Evolutionary conservation across 2,113 vertebrate genomes (phyloP).

Genomic region (Corynorhinus townsendii): DNA sequence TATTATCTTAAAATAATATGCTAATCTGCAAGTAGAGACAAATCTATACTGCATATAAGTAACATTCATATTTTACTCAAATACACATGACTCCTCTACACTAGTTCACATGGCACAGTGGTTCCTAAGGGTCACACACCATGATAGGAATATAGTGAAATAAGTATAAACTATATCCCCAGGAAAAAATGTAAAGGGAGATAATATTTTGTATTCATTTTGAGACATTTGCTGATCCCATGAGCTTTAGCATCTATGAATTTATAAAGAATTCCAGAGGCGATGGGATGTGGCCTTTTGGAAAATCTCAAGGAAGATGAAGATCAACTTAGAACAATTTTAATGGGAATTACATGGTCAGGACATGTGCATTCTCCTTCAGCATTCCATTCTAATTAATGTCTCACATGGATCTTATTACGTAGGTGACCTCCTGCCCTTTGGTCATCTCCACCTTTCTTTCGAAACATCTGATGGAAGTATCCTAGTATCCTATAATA

Average conservation of each 20-base stretch:
- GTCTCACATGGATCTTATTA: conserved; percentile 62
- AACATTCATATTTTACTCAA: not conserved
- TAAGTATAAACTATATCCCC: not conserved
- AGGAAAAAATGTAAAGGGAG: not conserved
- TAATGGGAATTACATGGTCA: conserved; percentile 35
- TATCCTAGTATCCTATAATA: conserved; percentile 55
- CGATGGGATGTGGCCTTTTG: not conserved
- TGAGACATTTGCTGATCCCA: not conserved
- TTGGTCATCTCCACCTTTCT: conserved; percentile 70
- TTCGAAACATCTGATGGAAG: conserved; percentile 68
- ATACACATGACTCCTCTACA: not conserved
- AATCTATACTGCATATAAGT: not conserved
- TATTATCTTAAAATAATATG: conserved; percentile 26
- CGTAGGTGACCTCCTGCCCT: conserved; percentile 63
- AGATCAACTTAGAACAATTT: conserved; percentile 39
- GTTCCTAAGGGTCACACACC: not conserved
- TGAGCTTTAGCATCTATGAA: not conserved
- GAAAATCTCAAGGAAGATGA: conserved; percentile 28
- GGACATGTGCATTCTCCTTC: conserved; percentile 32
- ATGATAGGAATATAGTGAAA: not conserved
- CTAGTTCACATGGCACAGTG: not conserved
- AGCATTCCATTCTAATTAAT: conserved; percentile 70
- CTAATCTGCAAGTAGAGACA: not conserved
- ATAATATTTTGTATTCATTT: not conserved
- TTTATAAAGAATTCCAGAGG: not conserved